Base-by-base conservation (phyloP, 2,888 invertebrate genomes). In the Drosophila mettleri region DNA sequence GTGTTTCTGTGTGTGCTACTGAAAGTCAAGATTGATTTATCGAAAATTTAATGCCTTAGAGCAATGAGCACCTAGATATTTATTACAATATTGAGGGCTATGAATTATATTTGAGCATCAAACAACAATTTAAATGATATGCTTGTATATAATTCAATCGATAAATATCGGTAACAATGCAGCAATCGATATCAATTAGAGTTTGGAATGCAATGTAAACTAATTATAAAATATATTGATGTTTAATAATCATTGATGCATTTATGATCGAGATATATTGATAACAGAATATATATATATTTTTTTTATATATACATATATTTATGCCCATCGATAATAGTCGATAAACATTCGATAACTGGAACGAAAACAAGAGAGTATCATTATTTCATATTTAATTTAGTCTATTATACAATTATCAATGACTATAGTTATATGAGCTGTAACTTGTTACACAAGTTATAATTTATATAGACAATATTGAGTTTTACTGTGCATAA, bases 21-120 rank as follows among this genome's bases (percentile, higher is more conserved):
- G 33, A 61, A 62, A 69, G 62, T 69, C 38, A 33, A 48, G 27
- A 49, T 49, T 69, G 70, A 75, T 69, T 58, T 27, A 75, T 54
- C 18, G 49, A 51, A 39, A 48, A 27, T 38, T 6, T 12, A 3
- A 69, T 58, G 53, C 59, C 43, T 55, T 63, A n/a, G 52, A 27
- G 24, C 18, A 31, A 49, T 41, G 5, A n/a, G 45, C 31, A 41
- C 22, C 16, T 60, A 8, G 9, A 58, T 16, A 24, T 52, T 29
- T 36, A 41, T 41, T n/a, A 14, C 9, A 22, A 31, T 22, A 9
- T 10, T 29, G 38, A 27, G 20, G 3, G 14, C 51, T 18, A 31
- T 2, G 31, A n/a, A 33, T 29, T 46, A 1, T 18, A 33, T 20
- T 33, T 33, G 10, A 1, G 8, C 8, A n/a, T n/a, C 16, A 20